phyloP scores from a whole-genome alignment of 2,797 vertebrate genomes.

The Salmo trutta region DNA sequence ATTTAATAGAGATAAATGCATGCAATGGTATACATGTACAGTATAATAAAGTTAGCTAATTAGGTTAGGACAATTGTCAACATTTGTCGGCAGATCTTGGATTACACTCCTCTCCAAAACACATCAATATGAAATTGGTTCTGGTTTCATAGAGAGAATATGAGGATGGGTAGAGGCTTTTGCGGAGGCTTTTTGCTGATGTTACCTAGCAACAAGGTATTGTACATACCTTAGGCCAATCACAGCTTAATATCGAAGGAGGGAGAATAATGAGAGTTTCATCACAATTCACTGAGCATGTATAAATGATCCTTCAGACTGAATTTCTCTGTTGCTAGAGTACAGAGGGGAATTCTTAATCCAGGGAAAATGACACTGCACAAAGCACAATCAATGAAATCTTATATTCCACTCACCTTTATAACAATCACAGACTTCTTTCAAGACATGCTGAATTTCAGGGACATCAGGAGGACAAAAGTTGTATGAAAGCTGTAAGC shows the following conservation, averaged over 20 bases:
- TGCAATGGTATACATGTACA: background rate
- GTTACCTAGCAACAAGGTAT: constrained; percentile 80
- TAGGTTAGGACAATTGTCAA: background rate
- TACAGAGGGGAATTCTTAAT: background rate
- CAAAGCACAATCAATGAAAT: background rate
- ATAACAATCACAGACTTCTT: background rate
- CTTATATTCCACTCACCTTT: background rate
- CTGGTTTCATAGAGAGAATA: constrained; percentile 37
- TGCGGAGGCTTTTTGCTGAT: constrained; percentile 51
- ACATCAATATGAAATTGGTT: constrained; percentile 16
- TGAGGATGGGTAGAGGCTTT: constrained; percentile 15
- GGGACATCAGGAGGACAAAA: background rate
- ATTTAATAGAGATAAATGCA: background rate
- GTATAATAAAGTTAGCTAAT: background rate
- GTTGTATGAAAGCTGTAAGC: background rate
- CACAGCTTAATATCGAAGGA: constrained; percentile 35
- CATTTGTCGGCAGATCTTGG: background rate
- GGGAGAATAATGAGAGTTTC: constrained; percentile 11
- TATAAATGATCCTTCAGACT: background rate
- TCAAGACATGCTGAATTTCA: background rate
- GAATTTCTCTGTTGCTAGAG: background rate
- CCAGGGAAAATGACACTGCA: background rate
- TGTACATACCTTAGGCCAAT: constrained; percentile 56
- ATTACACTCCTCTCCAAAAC: constrained; percentile 1
- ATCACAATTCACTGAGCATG: constrained; percentile 16